Percentiles rank a stretch among this genome's conserved stretches.
These are phyloP conservation scores for Astreopora myriophthalma DNA, from an alignment of 64 coral and sea anemone species.

Conservation along the genomic window DNA sequence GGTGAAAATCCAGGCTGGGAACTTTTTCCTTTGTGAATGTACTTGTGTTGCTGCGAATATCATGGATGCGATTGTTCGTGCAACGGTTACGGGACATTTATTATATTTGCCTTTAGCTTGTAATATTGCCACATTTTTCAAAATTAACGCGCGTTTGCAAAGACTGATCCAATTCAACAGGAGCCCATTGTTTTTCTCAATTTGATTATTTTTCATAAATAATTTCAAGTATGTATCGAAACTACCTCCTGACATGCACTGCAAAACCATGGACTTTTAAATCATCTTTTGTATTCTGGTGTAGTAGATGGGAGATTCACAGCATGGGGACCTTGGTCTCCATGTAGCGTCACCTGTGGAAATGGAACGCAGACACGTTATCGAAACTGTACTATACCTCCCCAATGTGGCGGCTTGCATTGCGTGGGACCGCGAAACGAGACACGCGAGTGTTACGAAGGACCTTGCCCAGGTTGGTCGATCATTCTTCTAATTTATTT, in stretches of 20 bases:
- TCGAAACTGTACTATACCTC: slow-evolving; percentile 16
- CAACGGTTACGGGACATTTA: neutral
- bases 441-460: neutral
- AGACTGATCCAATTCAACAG: neutral
- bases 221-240: no score
- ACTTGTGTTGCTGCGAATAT: neutral
- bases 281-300: no score
- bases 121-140: neutral
- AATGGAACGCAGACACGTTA: slow-evolving; percentile 16
- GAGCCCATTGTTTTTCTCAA: no score
- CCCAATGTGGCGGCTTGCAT: slow-evolving; percentile 6
- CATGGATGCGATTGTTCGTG: neutral
- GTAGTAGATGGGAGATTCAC: no score
- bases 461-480: neutral
- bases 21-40: neutral
- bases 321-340: no score
- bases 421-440: neutral
- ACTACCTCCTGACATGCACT: no score
- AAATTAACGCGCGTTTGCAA: neutral
- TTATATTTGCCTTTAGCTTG: neutral
- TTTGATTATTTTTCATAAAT: no score
- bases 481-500: no score
- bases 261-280: no score
- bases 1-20: neutral
- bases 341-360: slow-evolving; percentile 46